A percentile compares a stretch with the other conserved stretches of the same genome.
Conservation (phyloP, 2,888 invertebrate species). For the Drosophila niveifrons region DNA sequence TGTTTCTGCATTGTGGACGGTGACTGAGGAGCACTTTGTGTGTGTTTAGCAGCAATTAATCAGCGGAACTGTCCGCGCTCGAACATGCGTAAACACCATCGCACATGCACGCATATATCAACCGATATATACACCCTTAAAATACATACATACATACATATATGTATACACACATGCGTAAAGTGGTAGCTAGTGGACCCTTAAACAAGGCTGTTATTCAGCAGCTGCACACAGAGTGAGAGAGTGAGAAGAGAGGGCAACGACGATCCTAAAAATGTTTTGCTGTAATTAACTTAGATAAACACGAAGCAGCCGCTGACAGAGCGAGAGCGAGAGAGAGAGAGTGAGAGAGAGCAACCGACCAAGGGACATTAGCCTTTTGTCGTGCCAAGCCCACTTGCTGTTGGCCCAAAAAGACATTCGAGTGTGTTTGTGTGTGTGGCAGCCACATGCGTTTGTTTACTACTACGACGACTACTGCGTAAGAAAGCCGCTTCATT, state of each 20-base stretch:
- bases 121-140: conserved; percentile 15
- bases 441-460: conserved; percentile 31
- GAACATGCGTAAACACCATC: conserved; percentile 74
- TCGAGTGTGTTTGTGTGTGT: not conserved
- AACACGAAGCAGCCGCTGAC: conserved; percentile 52
- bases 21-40: conserved; percentile 51
- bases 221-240: conserved; percentile 45
- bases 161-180: conserved; percentile 23
- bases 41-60: conserved; percentile 77
- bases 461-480: conserved; percentile 26
- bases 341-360: no score
- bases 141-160: conserved; percentile 18
- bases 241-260: not conserved
- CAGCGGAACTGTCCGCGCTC: conserved; percentile 81
- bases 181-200: conserved; percentile 48
- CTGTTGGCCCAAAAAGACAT: conserved; percentile 33
- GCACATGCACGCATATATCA: conserved; percentile 19
- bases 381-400: conserved; percentile 20
- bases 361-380: conserved; percentile 62
- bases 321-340: no score
- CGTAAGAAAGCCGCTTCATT: conserved; percentile 14
- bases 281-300: conserved; percentile 82
- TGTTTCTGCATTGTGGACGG: conserved; percentile 25
- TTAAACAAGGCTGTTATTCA: conserved; percentile 41
- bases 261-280: conserved; percentile 72